Conservation (phyloP, 2,113 vertebrate species). For the Coryphaenoides rupestris region DNA sequence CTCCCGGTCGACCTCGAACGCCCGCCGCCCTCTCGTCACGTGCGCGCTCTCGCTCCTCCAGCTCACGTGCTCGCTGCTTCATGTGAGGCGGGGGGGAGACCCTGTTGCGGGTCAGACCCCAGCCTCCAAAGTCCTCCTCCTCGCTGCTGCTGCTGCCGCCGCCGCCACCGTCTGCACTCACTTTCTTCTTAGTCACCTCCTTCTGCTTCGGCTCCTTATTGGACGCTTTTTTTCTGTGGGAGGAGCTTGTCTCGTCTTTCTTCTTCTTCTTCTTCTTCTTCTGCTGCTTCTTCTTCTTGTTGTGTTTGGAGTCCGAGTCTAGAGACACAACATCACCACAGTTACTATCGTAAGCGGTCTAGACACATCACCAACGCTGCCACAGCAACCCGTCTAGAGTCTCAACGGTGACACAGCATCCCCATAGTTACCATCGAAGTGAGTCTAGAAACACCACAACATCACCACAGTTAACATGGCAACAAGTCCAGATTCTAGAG, state of each 20-base stretch:
- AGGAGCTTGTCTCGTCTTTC: constrained; percentile 24
- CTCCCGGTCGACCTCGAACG: constrained; percentile 6
- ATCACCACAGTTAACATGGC: too few relatives aligned
- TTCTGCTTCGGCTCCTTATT: constrained; percentile 29
- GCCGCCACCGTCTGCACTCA: background rate
- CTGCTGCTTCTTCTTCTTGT: background rate
- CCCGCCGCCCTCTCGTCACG: constrained; percentile 9
- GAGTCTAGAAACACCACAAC: too few relatives aligned
- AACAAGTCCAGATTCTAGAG: too few relatives aligned
- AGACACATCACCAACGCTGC: too few relatives aligned
- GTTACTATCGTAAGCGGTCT: too few relatives aligned
- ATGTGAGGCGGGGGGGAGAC: background rate
- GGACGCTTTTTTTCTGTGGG: background rate
- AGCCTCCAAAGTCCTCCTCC: constrained; percentile 3
- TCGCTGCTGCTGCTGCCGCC: constrained; percentile 5
- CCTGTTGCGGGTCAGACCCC: constrained; percentile 3
- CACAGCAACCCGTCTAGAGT: too few relatives aligned
- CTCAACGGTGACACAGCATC: too few relatives aligned
- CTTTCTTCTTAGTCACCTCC: constrained; percentile 34
- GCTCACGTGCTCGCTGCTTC: constrained; percentile 8
- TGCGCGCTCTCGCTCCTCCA: background rate
- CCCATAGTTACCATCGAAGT: too few relatives aligned
- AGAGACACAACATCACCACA: background rate
- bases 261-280: constrained; percentile 16
- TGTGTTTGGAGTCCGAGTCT: constrained; percentile 54